A percentile compares a stretch with the other conserved stretches of the same genome.
Conservation (phyloP, 1,140 invertebrate species). For the Drosophila mojavensis region DNA sequence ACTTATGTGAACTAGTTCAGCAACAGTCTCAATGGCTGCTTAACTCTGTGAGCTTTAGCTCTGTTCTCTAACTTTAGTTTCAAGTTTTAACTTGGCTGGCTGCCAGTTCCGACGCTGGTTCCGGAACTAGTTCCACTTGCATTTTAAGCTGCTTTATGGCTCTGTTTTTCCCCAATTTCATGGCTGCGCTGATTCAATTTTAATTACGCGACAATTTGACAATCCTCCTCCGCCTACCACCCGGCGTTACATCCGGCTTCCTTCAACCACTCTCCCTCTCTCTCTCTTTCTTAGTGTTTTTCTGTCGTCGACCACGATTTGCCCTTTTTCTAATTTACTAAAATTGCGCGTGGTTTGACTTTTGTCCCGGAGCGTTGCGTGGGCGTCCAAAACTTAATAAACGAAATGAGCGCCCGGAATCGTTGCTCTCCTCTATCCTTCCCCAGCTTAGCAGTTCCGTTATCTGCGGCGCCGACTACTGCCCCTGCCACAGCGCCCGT, state of each 20-base stretch:
- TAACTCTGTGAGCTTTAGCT: not conserved
- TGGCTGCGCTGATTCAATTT: slow-evolving; percentile 41
- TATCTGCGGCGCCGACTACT: not conserved
- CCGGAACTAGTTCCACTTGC: not conserved
- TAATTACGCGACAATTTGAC: slow-evolving; percentile 42
- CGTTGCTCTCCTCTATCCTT: slow-evolving; percentile 1
- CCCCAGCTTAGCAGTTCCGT: not conserved
- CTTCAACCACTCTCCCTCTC: not conserved
- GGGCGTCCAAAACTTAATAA: slow-evolving; percentile 47
- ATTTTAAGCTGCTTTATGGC: slow-evolving; percentile 6
- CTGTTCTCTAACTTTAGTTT: not conserved
- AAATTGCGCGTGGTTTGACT: slow-evolving; percentile 39
- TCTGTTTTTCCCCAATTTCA: slow-evolving; percentile 14
- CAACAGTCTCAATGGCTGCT: too few relatives aligned
- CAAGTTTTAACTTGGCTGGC: not conserved
- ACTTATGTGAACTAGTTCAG: not conserved
- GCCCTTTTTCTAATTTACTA: slow-evolving; percentile 35
- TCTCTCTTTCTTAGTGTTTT: not conserved
- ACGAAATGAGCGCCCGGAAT: slow-evolving; percentile 37
- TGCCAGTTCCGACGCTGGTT: not conserved
- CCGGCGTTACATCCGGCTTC: not conserved
- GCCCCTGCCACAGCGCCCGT: too few relatives aligned
- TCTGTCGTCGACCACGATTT: slow-evolving; percentile 1
- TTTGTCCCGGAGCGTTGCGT: slow-evolving; percentile 23
- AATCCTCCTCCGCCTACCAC: not conserved